A percentile compares a stretch with the other conserved stretches of the same genome.
These are phyloP conservation scores for Odontophorus gujanensis DNA, from an alignment of 2,113 vertebrate genomes.

Conservation along the genomic window DNA sequence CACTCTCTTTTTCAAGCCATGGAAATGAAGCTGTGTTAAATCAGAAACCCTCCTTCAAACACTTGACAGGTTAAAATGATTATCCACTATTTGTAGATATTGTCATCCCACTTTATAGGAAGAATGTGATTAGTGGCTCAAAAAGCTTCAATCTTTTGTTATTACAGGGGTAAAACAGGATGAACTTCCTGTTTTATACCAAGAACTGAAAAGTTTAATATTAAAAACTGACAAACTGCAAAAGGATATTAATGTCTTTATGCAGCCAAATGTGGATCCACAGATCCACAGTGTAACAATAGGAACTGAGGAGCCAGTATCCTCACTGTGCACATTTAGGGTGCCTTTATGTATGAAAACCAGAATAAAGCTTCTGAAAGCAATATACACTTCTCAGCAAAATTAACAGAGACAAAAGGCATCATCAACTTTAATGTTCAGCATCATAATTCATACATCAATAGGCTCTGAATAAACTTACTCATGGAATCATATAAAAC, in stretches of 20 bases:
- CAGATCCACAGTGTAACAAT: rapidly evolving
- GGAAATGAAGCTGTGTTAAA: not conserved
- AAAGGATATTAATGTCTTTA: not conserved
- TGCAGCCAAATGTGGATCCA: not conserved
- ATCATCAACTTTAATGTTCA: not conserved
- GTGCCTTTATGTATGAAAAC: not conserved
- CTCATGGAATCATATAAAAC: too few species aligned
- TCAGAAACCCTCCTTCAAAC: not conserved
- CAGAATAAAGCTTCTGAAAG: not conserved
- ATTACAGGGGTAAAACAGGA: not conserved
- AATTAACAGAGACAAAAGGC: not conserved
- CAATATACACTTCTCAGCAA: not conserved
- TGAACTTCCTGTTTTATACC: not conserved
- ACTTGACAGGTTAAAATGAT: not conserved
- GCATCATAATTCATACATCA: not conserved
- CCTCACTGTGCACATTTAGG: not conserved
- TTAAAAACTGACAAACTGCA: not conserved
- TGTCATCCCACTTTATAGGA: not conserved
- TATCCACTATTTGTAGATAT: not conserved
- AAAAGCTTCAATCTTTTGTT: not conserved
- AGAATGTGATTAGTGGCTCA: not conserved
- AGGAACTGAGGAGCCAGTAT: not conserved
- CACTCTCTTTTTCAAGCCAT: not conserved
- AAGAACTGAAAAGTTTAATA: not conserved
- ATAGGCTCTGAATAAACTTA: not conserved